Conservation (phyloP, 2,888 invertebrate genomes). For the Schizaphis graminum region DNA sequence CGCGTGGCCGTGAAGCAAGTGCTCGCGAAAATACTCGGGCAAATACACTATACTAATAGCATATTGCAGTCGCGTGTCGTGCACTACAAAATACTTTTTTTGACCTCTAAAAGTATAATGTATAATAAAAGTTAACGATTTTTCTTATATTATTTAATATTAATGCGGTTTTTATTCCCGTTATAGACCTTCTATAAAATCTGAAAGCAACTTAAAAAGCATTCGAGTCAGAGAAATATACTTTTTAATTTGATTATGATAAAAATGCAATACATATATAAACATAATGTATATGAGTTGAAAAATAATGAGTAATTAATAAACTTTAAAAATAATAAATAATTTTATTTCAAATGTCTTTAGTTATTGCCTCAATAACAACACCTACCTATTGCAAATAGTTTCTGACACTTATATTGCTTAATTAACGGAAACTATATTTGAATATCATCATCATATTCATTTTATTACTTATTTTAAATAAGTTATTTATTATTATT, state of each 20-base stretch:
- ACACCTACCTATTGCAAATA: neutral
- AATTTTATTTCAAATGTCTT: neutral
- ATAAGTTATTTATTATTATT: too few species aligned
- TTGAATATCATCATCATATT: neutral
- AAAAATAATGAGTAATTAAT: too few species aligned
- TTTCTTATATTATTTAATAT: neutral
- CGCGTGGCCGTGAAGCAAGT: neutral
- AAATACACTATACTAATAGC: neutral
- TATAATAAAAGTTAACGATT: neutral
- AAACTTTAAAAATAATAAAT: too few species aligned
- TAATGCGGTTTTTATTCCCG: neutral
- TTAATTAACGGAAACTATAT: neutral
- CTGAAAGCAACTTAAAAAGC: neutral
- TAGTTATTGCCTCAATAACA: neutral
- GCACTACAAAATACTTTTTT: neutral
- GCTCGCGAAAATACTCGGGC: neutral
- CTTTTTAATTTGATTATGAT: neutral
- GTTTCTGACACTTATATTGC: neutral
- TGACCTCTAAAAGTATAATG: neutral
- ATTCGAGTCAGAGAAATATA: neutral
- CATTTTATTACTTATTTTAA: neutral
- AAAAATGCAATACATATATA: neutral
- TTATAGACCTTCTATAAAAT: neutral
- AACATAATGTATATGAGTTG: neutral
- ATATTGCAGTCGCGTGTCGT: neutral